These are phyloP conservation scores for Aptenodytes patagonicus DNA, from an alignment of 2,113 vertebrate genomes.

Conservation along the genomic window DNA sequence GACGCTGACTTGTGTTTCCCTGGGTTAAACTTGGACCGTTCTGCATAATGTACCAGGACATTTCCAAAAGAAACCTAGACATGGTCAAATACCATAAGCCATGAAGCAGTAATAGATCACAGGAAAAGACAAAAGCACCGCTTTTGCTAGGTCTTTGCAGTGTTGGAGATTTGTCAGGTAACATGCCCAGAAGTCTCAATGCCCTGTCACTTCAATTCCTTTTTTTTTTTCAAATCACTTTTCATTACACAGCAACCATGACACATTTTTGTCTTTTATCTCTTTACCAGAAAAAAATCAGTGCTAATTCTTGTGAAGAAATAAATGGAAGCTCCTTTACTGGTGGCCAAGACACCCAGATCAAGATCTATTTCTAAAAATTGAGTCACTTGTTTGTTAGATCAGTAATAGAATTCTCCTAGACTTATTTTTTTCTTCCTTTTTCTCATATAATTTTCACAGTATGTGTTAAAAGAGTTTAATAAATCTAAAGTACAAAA, in stretches of 20 bases:
- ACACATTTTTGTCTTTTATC: background rate
- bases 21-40: background rate
- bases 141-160: background rate
- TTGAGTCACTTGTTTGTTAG: background rate
- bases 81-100: background rate
- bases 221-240: background rate
- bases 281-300: background rate
- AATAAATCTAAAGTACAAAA: conserved; percentile 50
- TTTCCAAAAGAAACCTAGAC: background rate
- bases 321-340: background rate
- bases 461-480: conserved; percentile 27
- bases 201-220: background rate
- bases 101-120: background rate
- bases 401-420: background rate
- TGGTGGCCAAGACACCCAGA: background rate
- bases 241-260: background rate
- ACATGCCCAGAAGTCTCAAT: background rate
- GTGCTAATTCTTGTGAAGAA: background rate
- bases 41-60: background rate
- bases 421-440: background rate
- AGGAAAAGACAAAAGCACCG: background rate
- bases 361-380: background rate
- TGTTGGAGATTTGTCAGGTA: background rate
- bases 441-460: conserved; percentile 17
- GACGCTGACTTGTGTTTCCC: background rate